Base-by-base conservation (phyloP, 2,113 vertebrate genomes). In the Barbus barbus region DNA sequence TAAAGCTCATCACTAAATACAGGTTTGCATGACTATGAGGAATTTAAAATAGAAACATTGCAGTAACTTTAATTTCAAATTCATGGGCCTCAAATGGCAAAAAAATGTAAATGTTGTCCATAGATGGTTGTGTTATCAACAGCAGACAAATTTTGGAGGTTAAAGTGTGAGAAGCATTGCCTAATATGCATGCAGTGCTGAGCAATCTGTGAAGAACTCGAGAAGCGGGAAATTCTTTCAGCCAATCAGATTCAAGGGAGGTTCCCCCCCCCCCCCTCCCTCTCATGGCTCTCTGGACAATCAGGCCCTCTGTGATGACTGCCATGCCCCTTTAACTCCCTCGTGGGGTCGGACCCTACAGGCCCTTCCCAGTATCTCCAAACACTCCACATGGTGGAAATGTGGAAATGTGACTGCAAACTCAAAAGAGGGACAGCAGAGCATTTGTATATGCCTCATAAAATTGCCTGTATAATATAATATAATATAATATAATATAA, bases 161-260 rank as follows among this genome's bases (percentile, higher is more conserved):
- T 67, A 81, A 48, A 81, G 20, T 9, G 41, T 53, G 44, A 51
- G 60, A 28, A 81, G 18, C 44, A 53, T 71, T 82, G 65, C 22
- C 20, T 36, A 44, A 65, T 38, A 31, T 1, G 38, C 38, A 61
- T 80, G 78, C 33, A 11, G n/a, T 65, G 78, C 41, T 46, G 24
- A 81, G 78, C n/a, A 61, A 65, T 48, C 24, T 11, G 60, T 86
- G 73, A 18, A 33, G 5, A 38, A 46, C 63, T 4, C 16, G 1
- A 44, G 22, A 41, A 86, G 63, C 41, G n/a, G 26, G 28, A 78
- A 83, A 56, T 26, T 73, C 65, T 26, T 48, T 38, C 31, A 74
- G 67, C 85, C 85, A 83, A 83, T 79, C 53, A 33, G 53, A 79
- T 56, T 73, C 4, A 44, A 79, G 65, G 84, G 85, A 74, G 67